Evolutionary conservation across 2,797 vertebrate species (phyloP).

Genomic region (Tokudaia tokunoshimensis): DNA sequence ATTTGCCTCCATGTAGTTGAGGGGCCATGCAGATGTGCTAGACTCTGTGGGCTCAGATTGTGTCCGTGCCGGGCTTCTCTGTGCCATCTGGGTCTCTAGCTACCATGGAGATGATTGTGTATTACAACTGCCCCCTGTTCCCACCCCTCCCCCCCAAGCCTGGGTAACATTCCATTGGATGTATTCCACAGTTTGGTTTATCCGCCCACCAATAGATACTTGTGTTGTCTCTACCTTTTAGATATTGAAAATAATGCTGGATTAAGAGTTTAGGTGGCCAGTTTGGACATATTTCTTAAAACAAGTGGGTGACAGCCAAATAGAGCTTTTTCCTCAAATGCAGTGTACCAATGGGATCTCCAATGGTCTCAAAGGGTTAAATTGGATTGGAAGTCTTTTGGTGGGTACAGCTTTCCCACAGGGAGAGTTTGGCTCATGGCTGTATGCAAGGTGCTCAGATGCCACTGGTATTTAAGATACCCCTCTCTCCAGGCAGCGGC

Average conservation of each 20-base stretch:
- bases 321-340: conserved; percentile 2
- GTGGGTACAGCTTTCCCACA: not conserved
- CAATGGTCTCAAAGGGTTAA: not conserved
- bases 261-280: not conserved
- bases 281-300: conserved; percentile 19
- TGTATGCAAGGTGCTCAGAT: not conserved
- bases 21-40: not conserved
- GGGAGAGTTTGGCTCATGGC: not conserved
- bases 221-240: not conserved
- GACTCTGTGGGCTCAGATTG: too few species aligned
- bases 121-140: not conserved
- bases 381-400: conserved; percentile 17
- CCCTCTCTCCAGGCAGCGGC: not conserved
- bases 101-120: not conserved
- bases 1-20: not conserved
- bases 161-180: not conserved
- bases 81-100: not conserved
- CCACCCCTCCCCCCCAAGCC: not conserved
- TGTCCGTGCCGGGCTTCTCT: not conserved
- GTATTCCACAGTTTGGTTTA: not conserved
- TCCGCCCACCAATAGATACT: not conserved
- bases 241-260: not conserved
- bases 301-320: not conserved
- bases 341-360: not conserved
- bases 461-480: not conserved